Percentiles rank a stretch among this genome's conserved stretches.
phyloP scores from a whole-genome alignment of 2,797 vertebrate species.

The Nasua narica region DNA sequence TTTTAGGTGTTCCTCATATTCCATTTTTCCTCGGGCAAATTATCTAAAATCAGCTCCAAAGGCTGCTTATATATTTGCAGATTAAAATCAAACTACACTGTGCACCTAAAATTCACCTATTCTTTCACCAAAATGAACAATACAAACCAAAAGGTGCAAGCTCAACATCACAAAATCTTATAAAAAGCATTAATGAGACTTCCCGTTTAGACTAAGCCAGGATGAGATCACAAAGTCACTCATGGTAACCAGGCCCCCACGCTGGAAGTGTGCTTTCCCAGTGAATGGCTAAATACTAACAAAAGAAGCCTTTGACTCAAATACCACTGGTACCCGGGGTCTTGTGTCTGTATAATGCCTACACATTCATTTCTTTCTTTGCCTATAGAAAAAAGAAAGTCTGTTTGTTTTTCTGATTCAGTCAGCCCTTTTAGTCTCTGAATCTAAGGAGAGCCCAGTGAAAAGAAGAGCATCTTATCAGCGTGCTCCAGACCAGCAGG shows the following conservation, averaged over 20 bases:
- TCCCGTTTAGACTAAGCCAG: constrained; percentile 73
- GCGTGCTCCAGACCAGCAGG: constrained; percentile 90
- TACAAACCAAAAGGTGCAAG: constrained; percentile 43
- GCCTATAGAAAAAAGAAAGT: constrained; percentile 81
- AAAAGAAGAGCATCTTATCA: constrained; percentile 95
- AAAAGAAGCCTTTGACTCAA: constrained; percentile 87
- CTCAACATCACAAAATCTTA: constrained; percentile 48
- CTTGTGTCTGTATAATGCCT: constrained; percentile 86
- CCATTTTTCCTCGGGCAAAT: background rate
- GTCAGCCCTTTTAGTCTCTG: constrained; percentile 84
- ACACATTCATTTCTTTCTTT: constrained; percentile 85
- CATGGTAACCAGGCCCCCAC: constrained; percentile 68
- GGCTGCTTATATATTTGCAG: constrained; percentile 17
- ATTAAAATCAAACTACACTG: constrained; percentile 36
- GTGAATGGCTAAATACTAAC: constrained; percentile 83
- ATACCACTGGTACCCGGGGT: constrained; percentile 80
- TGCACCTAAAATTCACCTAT: background rate
- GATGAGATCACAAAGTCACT: constrained; percentile 80
- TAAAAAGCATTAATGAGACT: constrained; percentile 65
- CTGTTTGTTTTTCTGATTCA: constrained; percentile 89
- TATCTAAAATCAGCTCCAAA: constrained; percentile 42
- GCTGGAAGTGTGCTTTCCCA: constrained; percentile 83
- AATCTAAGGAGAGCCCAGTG: constrained; percentile 83
- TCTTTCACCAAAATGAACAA: constrained; percentile 48
- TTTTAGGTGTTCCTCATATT: constrained; percentile 42